Percentiles rank a stretch among this genome's conserved stretches.
Evolutionary conservation across 1,140 invertebrate genomes (phyloP).

Genomic region (Dinoponera quadriceps): DNA sequence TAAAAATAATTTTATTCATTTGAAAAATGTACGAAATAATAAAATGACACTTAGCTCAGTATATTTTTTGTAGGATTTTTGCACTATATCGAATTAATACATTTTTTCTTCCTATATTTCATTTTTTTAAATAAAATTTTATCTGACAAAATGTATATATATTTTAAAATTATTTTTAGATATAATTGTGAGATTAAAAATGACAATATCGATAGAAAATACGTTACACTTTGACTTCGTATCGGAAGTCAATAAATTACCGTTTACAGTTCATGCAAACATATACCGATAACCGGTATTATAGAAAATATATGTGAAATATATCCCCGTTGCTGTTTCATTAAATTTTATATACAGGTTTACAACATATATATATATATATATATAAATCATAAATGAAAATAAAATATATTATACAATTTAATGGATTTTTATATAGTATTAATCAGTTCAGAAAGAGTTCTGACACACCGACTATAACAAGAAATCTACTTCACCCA

Average conservation of each 20-base stretch:
- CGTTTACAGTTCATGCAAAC: background rate
- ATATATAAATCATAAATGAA: background rate
- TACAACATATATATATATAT: background rate
- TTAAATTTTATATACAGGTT: background rate
- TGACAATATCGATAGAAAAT: slow-evolving; percentile 1
- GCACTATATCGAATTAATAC: background rate
- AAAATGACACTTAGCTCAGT: background rate
- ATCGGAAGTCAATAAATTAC: slow-evolving; percentile 6
- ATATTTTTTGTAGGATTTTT: background rate
- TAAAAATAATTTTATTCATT: background rate
- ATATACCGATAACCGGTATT: background rate
- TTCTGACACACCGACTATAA: background rate
- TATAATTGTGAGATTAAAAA: background rate
- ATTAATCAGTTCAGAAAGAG: background rate
- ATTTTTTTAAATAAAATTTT: background rate
- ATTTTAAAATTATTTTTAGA: background rate
- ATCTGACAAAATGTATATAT: background rate
- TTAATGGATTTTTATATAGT: background rate
- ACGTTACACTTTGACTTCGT: background rate
- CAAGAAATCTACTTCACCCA: background rate
- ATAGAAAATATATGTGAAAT: background rate
- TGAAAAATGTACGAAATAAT: background rate
- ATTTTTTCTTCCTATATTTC: background rate
- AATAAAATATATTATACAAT: background rate
- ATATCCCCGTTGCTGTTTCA: background rate